These are phyloP conservation scores for Chironomus tentans DNA, from an alignment of 2,888 invertebrate species.

Conservation along the genomic window DNA sequence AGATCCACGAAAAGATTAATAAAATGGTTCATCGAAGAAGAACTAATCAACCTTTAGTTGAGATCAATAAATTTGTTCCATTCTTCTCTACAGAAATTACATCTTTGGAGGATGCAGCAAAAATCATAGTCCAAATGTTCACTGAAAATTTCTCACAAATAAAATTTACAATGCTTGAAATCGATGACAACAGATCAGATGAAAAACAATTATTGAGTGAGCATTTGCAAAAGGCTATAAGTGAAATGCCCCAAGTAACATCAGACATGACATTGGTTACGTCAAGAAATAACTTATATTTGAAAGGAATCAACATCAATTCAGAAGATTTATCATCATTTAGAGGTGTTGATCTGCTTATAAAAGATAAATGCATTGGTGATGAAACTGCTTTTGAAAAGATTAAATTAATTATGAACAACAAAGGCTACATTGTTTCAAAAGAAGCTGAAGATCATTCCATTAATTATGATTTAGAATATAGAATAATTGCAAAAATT, in stretches of 20 bases:
- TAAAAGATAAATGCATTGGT: background rate
- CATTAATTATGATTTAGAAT: constrained; percentile 36
- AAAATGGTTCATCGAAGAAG: constrained; percentile 56
- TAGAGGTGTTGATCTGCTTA: background rate
- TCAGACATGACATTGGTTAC: constrained; percentile 49
- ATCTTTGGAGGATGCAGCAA: constrained; percentile 43
- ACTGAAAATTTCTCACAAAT: constrained; percentile 54
- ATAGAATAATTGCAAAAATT: constrained; percentile 33
- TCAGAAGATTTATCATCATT: background rate
- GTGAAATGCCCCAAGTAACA: constrained; percentile 53
- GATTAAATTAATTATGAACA: constrained; percentile 35
- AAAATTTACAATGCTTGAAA: constrained; percentile 48
- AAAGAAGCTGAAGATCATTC: constrained; percentile 44
- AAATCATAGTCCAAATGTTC: constrained; percentile 52
- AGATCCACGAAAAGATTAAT: constrained; percentile 63
- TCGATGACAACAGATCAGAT: constrained; percentile 41
- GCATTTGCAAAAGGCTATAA: constrained; percentile 46
- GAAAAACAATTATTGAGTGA: constrained; percentile 43
- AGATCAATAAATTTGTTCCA: constrained; percentile 58
- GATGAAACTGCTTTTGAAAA: background rate
- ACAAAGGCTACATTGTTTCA: constrained; percentile 49
- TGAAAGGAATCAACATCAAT: background rate
- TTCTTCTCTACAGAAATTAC: constrained; percentile 44
- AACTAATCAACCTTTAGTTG: constrained; percentile 56
- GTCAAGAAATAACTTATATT: background rate